Conservation (phyloP, 2,113 vertebrate genomes). For the Chitala chitala region DNA sequence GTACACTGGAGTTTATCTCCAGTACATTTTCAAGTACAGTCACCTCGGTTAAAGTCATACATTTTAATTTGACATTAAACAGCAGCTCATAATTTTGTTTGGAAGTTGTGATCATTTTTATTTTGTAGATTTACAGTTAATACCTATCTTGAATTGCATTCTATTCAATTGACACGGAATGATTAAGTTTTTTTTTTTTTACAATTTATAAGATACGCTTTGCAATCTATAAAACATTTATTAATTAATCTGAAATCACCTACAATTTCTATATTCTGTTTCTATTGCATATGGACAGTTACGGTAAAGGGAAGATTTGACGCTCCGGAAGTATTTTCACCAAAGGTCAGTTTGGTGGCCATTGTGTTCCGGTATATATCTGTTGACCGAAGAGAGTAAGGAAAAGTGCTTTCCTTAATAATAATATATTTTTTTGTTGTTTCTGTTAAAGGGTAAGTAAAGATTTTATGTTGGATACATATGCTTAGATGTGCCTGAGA, state of each 20-base stretch:
- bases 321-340: slow-evolving; percentile 19
- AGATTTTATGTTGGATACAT: background rate
- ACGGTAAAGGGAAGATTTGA: background rate
- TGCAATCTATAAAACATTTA: background rate
- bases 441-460: slow-evolving; percentile 17
- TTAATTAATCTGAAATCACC: background rate
- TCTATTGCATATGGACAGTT: background rate
- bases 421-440: background rate
- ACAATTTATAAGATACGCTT: too few relatives aligned
- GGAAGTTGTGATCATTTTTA: too few relatives aligned
- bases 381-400: slow-evolving; percentile 23
- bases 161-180: too few relatives aligned
- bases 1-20: too few relatives aligned
- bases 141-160: too few relatives aligned
- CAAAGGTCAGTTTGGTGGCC: background rate
- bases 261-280: background rate
- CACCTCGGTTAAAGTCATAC: too few relatives aligned
- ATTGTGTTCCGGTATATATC: slow-evolving; percentile 23
- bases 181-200: too few relatives aligned
- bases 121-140: too few relatives aligned
- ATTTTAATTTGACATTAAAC: too few relatives aligned
- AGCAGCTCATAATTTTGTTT: too few relatives aligned
- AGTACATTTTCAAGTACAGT: too few relatives aligned
- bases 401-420: background rate
- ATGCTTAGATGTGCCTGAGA: background rate